Evolutionary conservation across 2,888 invertebrate species (phyloP).

Genomic region (Cosmia trapezina): DNA sequence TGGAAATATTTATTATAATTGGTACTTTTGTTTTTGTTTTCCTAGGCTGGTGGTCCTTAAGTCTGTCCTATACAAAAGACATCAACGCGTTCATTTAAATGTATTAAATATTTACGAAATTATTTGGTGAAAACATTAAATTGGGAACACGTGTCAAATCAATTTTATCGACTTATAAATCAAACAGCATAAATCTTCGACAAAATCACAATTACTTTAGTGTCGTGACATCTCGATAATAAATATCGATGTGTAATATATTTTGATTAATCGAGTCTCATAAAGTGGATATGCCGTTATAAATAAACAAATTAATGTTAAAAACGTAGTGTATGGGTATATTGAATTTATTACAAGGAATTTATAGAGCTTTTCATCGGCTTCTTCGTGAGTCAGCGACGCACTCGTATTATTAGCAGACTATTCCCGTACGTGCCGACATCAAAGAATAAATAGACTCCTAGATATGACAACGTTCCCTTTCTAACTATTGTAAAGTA

Average conservation of each 20-base stretch:
- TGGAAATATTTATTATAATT: background rate
- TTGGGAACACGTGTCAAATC: slow-evolving; percentile 44
- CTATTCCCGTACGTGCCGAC: slow-evolving; percentile 76
- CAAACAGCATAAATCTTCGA: slow-evolving; percentile 54
- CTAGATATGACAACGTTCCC: slow-evolving; percentile 58
- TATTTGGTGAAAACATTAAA: slow-evolving; percentile 34
- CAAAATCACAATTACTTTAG: slow-evolving; percentile 56
- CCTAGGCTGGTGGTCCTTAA: slow-evolving; percentile 7
- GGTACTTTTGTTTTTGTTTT: background rate
- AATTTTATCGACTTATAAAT: slow-evolving; percentile 54
- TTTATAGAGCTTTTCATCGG: slow-evolving; percentile 82
- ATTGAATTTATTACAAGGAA: slow-evolving; percentile 80
- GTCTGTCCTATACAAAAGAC: slow-evolving; percentile 79
- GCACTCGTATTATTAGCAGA: slow-evolving; percentile 79
- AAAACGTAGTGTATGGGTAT: slow-evolving; percentile 56
- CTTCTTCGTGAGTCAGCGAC: slow-evolving; percentile 83
- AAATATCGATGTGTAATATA: slow-evolving; percentile 59
- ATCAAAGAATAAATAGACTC: slow-evolving; percentile 58
- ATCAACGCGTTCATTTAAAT: slow-evolving; percentile 78
- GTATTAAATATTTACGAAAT: slow-evolving; percentile 16
- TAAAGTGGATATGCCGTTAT: slow-evolving; percentile 53
- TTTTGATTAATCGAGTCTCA: slow-evolving; percentile 61
- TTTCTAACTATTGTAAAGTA: slow-evolving; percentile 50
- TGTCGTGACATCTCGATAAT: slow-evolving; percentile 53
- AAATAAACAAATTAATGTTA: slow-evolving; percentile 62